phyloP scores from a whole-genome alignment of 2,888 invertebrate genomes.

The Yponomeuta malinellus region DNA sequence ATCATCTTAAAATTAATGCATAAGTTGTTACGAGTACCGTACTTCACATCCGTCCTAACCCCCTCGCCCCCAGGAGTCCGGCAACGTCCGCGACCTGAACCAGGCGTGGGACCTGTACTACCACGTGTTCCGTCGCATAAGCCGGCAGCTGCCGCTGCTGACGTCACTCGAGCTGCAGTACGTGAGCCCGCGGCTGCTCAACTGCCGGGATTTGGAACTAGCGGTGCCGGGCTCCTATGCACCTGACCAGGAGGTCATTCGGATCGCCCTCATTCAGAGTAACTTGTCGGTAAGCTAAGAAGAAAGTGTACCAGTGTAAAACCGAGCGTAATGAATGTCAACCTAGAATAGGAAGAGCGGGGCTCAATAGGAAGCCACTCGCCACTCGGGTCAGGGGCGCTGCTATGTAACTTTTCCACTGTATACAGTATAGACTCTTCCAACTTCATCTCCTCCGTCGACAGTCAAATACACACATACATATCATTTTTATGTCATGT shows the following conservation, averaged over 20 bases:
- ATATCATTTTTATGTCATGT: no score
- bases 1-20: no score
- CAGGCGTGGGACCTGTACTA: conserved; percentile 99
- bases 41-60: neutral
- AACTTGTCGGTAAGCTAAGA: conserved; percentile 82
- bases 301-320: neutral
- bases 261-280: conserved; percentile 93
- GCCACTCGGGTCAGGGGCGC: no score
- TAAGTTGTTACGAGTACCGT: no score
- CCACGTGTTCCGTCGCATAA: conserved; percentile 97
- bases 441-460: no score
- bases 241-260: conserved; percentile 91
- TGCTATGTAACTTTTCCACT: no score
- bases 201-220: conserved; percentile 93
- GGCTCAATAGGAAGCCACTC: no score
- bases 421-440: no score
- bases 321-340: no score
- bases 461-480: no score
- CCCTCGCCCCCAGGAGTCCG: conserved; percentile 76
- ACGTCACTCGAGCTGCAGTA: conserved; percentile 95
- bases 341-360: no score
- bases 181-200: conserved; percentile 93
- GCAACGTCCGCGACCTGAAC: conserved; percentile 92
- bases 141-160: conserved; percentile 93
- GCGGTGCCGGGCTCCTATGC: conserved; percentile 99